Evolutionary conservation across 2,888 invertebrate genomes (phyloP).

Genomic region (Lithophane leautieri): DNA sequence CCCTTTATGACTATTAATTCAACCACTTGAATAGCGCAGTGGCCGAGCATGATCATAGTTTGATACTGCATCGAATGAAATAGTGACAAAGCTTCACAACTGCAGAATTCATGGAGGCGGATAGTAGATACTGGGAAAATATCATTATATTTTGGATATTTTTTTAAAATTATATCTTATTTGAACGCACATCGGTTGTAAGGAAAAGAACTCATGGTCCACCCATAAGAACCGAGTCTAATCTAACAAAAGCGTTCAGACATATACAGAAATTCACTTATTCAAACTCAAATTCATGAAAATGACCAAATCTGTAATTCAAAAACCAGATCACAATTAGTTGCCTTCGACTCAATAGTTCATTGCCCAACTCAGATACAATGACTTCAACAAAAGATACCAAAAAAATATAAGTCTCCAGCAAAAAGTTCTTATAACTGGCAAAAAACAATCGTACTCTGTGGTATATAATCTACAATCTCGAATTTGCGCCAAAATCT

Average conservation of each 20-base stretch:
- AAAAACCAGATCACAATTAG: constrained; percentile 15
- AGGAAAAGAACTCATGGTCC: neutral
- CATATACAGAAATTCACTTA: neutral
- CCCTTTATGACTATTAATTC: constrained; percentile 36
- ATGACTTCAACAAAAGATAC: constrained; percentile 20
- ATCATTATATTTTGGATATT: neutral
- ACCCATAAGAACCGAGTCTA: neutral
- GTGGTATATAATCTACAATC: constrained; percentile 56
- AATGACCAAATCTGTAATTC: neutral
- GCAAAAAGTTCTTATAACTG: constrained; percentile 43
- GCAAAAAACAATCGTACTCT: constrained; percentile 28
- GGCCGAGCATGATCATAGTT: neutral
- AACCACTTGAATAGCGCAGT: constrained; percentile 27
- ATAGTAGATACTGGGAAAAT: neutral
- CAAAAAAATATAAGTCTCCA: neutral
- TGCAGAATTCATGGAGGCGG: too few relatives aligned
- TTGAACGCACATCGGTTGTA: neutral
- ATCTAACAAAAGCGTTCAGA: neutral
- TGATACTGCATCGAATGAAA: constrained; percentile 16
- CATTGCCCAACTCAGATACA: constrained; percentile 33
- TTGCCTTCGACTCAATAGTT: constrained; percentile 23
- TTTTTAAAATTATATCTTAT: neutral
- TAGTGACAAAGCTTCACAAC: neutral
- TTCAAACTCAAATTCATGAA: neutral
- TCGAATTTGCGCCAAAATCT: constrained; percentile 54